phyloP scores from a whole-genome alignment of 1,140 invertebrate genomes.

The Pseudachorutes palmiensis region DNA sequence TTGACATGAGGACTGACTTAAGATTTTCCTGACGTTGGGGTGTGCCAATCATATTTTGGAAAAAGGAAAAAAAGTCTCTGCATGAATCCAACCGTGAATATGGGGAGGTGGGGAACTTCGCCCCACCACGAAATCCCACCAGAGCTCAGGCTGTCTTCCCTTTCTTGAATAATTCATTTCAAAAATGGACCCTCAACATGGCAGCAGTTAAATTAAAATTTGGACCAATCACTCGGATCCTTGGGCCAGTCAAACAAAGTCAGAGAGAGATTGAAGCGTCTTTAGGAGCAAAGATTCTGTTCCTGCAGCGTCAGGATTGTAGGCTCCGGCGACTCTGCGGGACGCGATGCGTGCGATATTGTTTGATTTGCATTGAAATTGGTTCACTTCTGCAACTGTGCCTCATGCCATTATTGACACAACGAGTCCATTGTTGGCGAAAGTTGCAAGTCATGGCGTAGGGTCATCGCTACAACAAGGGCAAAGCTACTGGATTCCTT shows the following conservation, averaged over 20 bases:
- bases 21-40: slow-evolving; percentile 28
- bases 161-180: not conserved
- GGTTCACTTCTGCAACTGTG: not conserved
- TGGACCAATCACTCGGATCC: no score
- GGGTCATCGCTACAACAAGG: no score
- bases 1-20: slow-evolving; percentile 20
- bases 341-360: not conserved
- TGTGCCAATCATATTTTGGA: slow-evolving; percentile 37
- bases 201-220: not conserved
- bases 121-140: slow-evolving; percentile 14
- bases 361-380: not conserved
- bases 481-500: not conserved
- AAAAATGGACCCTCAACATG: not conserved
- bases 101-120: slow-evolving; percentile 16
- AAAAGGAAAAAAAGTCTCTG: slow-evolving; percentile 24
- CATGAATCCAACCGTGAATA: slow-evolving; percentile 35
- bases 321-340: not conserved
- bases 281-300: not conserved
- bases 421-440: not conserved
- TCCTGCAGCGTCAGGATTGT: not conserved
- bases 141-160: not conserved
- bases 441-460: not conserved
- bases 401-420: not conserved
- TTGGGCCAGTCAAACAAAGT: no score
- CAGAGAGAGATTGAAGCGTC: no score